These are phyloP conservation scores for Phengaris arion DNA, from an alignment of 2,888 invertebrate species.

Conservation along the genomic window DNA sequence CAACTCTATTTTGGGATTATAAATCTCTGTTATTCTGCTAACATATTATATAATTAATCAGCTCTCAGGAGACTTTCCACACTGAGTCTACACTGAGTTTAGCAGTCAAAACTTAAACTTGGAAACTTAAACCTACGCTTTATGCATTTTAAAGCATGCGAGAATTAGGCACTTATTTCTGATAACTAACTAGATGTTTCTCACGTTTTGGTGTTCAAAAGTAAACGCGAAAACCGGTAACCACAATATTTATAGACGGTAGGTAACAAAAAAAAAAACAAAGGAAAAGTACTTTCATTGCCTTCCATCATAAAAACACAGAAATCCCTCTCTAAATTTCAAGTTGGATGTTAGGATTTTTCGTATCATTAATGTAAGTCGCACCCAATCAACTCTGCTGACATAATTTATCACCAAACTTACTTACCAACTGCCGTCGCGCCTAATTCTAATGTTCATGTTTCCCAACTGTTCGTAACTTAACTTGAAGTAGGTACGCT, in stretches of 20 bases:
- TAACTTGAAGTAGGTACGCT: background rate
- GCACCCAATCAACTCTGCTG: constrained; percentile 4
- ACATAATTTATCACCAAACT: constrained; percentile 12
- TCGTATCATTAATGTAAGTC: constrained; percentile 20
- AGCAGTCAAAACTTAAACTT: constrained; percentile 6
- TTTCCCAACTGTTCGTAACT: background rate
- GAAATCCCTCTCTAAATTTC: background rate
- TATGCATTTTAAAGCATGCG: constrained; percentile 5
- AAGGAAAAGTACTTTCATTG: background rate
- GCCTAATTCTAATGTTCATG: constrained; percentile 4
- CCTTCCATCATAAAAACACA: background rate
- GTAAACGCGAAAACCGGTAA: too few relatives aligned
- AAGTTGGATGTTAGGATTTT: background rate
- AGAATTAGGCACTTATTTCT: background rate
- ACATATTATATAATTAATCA: too few relatives aligned
- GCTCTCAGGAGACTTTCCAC: background rate
- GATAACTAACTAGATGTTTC: background rate
- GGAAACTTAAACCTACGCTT: background rate
- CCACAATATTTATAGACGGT: too few relatives aligned
- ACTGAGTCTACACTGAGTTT: background rate
- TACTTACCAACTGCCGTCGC: constrained; percentile 12
- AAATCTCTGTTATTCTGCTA: background rate
- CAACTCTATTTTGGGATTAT: background rate
- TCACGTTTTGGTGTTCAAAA: too few relatives aligned
- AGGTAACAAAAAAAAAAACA: background rate